These are phyloP conservation scores for Neomonachus schauinslandi DNA, from an alignment of 2,113 vertebrate species.

Conservation along the genomic window DNA sequence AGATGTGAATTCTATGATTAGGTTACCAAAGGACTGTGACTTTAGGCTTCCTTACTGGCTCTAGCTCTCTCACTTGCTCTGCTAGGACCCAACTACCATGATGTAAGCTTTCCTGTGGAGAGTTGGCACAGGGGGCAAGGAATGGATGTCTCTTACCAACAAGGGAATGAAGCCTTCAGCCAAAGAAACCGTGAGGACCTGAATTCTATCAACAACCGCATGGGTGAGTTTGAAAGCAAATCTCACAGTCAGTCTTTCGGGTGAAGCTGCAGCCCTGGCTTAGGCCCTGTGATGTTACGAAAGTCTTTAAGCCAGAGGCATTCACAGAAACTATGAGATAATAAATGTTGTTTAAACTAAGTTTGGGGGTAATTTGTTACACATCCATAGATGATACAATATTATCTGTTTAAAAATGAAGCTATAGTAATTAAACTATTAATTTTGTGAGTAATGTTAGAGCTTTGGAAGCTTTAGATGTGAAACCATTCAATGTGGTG, in stretches of 20 bases:
- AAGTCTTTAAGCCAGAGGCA: neutral
- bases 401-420: constrained; percentile 14
- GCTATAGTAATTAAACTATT: neutral
- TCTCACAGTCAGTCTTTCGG: neutral
- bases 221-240: neutral
- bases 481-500: neutral
- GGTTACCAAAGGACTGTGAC: neutral
- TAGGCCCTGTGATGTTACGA: neutral
- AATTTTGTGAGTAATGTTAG: neutral
- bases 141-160: neutral
- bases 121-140: neutral
- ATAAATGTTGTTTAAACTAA: constrained; percentile 5
- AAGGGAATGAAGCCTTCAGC: neutral
- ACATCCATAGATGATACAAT: neutral
- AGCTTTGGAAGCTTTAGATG: neutral
- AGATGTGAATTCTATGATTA: neutral
- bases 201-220: neutral
- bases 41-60: neutral
- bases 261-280: neutral
- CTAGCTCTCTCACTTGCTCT: neutral
- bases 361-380: neutral
- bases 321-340: neutral
- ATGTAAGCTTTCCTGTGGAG: neutral
- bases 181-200: neutral
- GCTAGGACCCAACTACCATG: neutral